Base-by-base conservation (phyloP, 1,140 invertebrate genomes). In the Drosophila kohkoa region DNA sequence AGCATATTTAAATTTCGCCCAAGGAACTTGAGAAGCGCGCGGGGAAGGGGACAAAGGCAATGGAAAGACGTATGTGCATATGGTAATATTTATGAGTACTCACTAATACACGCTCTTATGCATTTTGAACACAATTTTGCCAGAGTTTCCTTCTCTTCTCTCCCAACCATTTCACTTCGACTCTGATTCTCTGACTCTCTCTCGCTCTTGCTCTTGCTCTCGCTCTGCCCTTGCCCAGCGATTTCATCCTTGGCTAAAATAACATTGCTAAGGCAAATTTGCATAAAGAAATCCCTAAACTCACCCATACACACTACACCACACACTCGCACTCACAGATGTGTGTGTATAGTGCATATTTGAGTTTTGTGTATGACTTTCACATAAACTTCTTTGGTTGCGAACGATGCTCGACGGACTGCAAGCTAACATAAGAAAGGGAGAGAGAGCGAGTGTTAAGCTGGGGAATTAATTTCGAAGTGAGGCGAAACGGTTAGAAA, bases 221-320 rank as follows among this genome's bases (percentile, higher is more conserved):
- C 30, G 30, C 30, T 8, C 10, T 3, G 6, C 10, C 46, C 5
- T 55, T 48, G 13, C 15, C 28, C 41, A 11, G 20, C 49, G 49
- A 62, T 75, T 64, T 71, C 68, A 63, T 78, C 60, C 66, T 68
- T 73, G 69, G 58, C 77, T 79, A 73, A 73, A 76, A 79, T 79
- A 79, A 79, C 79, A 76, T 76, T 81, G 73, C 77, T 68, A 72
- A 76, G 62, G 72, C 76, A 81, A 81, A 81, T 81, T 81, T 81
- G 76, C 79, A 81, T 81, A 81, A 76, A 76, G 79, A 81, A 81
- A 81, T 81, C 79, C 77, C 79, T 81, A 75, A 79, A 68, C 77
- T 72, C 60, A 67, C 76, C 43, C 20, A 72, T 15, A 72, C 25
- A 43, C 32, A 65, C 51, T 16, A 66, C 49, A 32, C 54, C 55